Evolutionary conservation across 2,113 vertebrate species (phyloP).

Genomic region (Chelonoidis abingdonii): DNA sequence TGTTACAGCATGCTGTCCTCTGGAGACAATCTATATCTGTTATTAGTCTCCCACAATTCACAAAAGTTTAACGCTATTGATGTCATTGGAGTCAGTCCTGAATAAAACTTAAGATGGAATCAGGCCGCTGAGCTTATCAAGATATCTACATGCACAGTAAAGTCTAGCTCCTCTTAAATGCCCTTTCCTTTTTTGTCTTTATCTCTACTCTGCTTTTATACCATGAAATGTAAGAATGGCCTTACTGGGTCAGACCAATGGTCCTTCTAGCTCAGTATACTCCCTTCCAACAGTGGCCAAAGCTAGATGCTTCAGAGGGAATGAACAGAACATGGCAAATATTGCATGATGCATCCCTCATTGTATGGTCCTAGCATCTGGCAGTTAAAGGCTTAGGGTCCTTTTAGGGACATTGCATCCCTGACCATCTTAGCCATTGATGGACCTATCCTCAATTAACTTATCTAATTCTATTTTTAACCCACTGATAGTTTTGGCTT

Average conservation of each 20-base stretch:
- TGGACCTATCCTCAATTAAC: background rate
- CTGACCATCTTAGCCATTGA: background rate
- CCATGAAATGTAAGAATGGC: background rate
- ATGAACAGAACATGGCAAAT: background rate
- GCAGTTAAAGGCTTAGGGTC: background rate
- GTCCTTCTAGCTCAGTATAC: too few species aligned
- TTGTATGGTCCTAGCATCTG: background rate
- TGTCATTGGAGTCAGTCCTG: background rate
- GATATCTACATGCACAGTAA: background rate
- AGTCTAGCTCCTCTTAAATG: background rate
- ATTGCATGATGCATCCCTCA: background rate
- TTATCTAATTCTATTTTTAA: background rate
- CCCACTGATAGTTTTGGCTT: background rate
- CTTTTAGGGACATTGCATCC: background rate
- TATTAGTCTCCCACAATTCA: accelerated
- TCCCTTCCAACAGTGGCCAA: too few species aligned
- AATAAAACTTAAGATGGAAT: background rate
- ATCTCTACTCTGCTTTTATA: background rate
- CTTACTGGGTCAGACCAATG: too few species aligned
- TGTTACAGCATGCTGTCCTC: accelerated
- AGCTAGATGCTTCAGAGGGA: too few species aligned
- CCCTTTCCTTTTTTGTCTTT: background rate
- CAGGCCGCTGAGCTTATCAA: background rate
- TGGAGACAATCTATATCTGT: background rate
- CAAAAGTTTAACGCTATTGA: background rate